Base-by-base conservation (phyloP, 2,113 vertebrate species). In the Mustelus asterias region DNA sequence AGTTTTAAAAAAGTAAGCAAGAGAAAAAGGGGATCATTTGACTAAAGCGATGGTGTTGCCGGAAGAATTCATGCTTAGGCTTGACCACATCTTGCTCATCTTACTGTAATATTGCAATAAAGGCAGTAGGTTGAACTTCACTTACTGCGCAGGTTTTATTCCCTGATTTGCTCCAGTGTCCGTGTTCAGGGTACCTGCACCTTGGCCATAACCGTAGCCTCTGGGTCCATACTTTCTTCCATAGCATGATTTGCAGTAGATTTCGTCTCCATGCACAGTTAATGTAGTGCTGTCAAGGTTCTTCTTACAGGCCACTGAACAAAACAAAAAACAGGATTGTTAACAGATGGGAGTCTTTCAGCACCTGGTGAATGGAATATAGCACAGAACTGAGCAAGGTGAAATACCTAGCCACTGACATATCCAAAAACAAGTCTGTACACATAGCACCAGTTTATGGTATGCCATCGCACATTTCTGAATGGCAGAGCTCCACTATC, bases 201-300 rank as follows among this genome's bases (percentile, higher is more conserved):
- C 99, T 96, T 97, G 98, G 6, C 99, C 99, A 0, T 98, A 99
- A 3, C 99, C 99, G 0, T 99, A 99, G 96, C 99, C 99, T 97
- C 99, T 99, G 86, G 99, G 99, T 6, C 99, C 99, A 0, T 99
- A 98, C 97, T 99, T 99, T 97, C 99, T 99, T 96, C 98, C 98
- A 0, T 99, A 99, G 97, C 99, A 99, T 69, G 98, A 97, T 96
- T 98, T 99, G 98, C 99, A 99, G 97, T 99, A 99, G 96, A 99
- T 97, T 97, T 99, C 99, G n/a, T 99, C 98, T 2, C 97, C 98
- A 0, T 99, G 99, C 96, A 98, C 98, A 0, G 99, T 98, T 72
- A 99, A 98, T 0, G 98, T 99, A 48, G 99, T 99, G 97, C 98
- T 99, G 97, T 99, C 99, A 97, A 99, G 97, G 95, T 98, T 98